These are phyloP conservation scores for Eulithis prunata DNA, from an alignment of 2,888 invertebrate genomes.

Conservation along the genomic window DNA sequence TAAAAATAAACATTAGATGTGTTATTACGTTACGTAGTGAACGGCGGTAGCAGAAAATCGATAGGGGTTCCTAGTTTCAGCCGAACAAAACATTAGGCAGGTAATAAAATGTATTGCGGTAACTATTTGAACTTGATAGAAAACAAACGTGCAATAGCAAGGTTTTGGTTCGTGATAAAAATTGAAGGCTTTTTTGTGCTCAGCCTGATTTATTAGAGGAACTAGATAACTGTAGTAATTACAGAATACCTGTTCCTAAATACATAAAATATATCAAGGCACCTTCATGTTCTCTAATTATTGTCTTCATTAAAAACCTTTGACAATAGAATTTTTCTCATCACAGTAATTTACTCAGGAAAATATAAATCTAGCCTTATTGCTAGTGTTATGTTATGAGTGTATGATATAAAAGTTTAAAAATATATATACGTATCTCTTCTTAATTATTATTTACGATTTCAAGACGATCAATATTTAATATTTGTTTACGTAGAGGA, in stretches of 20 bases:
- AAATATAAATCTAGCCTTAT: constrained; percentile 1
- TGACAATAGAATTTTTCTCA: constrained; percentile 20
- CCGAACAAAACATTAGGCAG: constrained; percentile 5
- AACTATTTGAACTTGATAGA: not conserved
- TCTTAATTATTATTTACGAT: too few relatives aligned
- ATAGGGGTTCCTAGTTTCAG: constrained; percentile 22
- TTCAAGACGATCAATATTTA: too few relatives aligned
- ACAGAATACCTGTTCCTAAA: too few relatives aligned
- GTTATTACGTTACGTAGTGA: not conserved
- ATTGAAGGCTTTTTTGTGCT: not conserved
- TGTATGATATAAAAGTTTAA: too few relatives aligned
- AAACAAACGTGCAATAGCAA: not conserved
- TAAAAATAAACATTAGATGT: constrained; percentile 1
- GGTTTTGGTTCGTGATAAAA: not conserved
- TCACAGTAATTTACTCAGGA: constrained; percentile 3
- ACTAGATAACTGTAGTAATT: not conserved
- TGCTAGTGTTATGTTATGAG: not conserved
- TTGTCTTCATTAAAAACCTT: not conserved
- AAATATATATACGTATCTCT: too few relatives aligned
- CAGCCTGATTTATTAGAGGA: not conserved
- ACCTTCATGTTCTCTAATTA: not conserved
- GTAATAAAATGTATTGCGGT: not conserved
- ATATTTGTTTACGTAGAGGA: too few relatives aligned
- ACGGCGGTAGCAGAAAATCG: constrained; percentile 4
- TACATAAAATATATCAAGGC: too few relatives aligned